Conservation (phyloP, 2,113 vertebrate species). For the Engystomops pustulosus region DNA sequence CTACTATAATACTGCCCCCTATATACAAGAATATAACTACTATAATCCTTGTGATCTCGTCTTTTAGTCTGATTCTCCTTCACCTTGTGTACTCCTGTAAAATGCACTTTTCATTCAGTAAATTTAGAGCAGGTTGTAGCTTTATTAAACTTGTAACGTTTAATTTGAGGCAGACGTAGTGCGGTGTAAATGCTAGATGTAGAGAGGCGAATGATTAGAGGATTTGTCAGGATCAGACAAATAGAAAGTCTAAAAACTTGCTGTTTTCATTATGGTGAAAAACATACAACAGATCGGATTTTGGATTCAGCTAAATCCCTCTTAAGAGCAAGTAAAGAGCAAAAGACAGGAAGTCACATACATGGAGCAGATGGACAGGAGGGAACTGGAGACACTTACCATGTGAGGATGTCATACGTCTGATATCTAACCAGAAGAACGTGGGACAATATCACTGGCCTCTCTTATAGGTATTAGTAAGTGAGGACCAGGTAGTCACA, state of each 20-base stretch:
- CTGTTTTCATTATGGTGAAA: conserved; percentile 50
- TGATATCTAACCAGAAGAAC: neutral
- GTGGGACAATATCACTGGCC: no score
- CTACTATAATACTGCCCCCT: neutral
- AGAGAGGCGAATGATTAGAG: conserved; percentile 53
- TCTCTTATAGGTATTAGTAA: no score
- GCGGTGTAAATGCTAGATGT: conserved; percentile 21
- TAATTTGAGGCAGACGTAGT: conserved; percentile 45
- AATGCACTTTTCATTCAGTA: conserved; percentile 1
- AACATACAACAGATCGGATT: conserved; percentile 42
- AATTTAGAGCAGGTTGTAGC: conserved; percentile 30
- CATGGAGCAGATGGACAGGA: neutral
- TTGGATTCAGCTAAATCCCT: conserved; percentile 34
- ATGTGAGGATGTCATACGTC: neutral
- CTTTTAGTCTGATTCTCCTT: neutral
- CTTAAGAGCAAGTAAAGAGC: conserved; percentile 13
- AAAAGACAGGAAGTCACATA: neutral
- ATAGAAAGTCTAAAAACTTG: conserved; percentile 39
- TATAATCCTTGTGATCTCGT: neutral
- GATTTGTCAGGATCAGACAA: conserved; percentile 47
- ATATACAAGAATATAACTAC: neutral
- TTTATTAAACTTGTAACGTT: conserved; percentile 51
- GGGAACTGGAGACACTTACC: neutral
- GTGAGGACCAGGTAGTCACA: no score
- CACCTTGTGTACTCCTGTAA: neutral